Conservation (phyloP, 1,140 invertebrate species). For the Homarus americanus region DNA sequence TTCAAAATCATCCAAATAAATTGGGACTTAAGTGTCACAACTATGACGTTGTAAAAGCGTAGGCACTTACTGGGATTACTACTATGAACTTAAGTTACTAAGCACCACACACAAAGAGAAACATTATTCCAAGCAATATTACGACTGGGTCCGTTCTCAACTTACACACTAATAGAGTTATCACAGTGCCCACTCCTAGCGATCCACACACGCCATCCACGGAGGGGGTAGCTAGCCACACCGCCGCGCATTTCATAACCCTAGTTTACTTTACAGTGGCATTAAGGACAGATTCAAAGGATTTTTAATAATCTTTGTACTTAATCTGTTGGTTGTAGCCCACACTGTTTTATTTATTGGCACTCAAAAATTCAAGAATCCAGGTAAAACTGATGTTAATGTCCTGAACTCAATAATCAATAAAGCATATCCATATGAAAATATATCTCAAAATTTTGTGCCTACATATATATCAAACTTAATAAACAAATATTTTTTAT, state of each 20-base stretch:
- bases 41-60: constrained; percentile 51
- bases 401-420: constrained; percentile 69
- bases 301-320: constrained; percentile 69
- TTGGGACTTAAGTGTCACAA: constrained; percentile 32
- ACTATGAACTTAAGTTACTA: constrained; percentile 69
- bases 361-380: constrained; percentile 63
- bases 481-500: constrained; percentile 67
- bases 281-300: constrained; percentile 66
- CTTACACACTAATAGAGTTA: constrained; percentile 71
- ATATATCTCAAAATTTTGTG: constrained; percentile 71
- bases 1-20: constrained; percentile 37
- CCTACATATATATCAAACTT: constrained; percentile 64
- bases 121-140: constrained; percentile 61
- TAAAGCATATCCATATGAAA: constrained; percentile 67
- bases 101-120: constrained; percentile 72
- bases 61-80: constrained; percentile 71
- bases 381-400: constrained; percentile 54
- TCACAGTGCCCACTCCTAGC: constrained; percentile 61
- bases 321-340: constrained; percentile 71
- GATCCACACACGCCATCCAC: constrained; percentile 65
- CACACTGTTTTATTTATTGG: constrained; percentile 59
- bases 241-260: constrained; percentile 53
- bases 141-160: constrained; percentile 47
- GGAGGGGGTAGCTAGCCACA: constrained; percentile 49
- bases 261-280: constrained; percentile 62